phyloP scores from a whole-genome alignment of 2,797 vertebrate species.

The Phalanger gymnotis region DNA sequence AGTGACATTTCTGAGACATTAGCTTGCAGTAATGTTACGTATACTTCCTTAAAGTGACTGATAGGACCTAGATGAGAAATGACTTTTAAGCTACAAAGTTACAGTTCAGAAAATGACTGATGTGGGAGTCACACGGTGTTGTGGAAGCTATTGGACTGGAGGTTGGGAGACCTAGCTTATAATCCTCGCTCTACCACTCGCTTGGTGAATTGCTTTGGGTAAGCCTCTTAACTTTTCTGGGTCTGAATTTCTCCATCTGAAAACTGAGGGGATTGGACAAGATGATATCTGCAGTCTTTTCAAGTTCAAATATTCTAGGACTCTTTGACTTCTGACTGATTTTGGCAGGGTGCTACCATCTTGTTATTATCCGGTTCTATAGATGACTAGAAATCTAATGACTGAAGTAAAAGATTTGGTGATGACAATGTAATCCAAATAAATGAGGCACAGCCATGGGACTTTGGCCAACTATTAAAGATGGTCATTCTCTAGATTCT shows the following conservation, averaged over 20 bases:
- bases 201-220: neutral
- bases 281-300: neutral
- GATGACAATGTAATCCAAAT: neutral
- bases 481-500: neutral
- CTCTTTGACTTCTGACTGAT: neutral
- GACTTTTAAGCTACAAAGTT: constrained; percentile 34
- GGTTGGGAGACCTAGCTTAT: neutral
- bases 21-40: neutral
- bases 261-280: neutral
- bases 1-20: constrained; percentile 2
- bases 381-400: neutral
- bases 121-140: neutral
- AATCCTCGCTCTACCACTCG: neutral
- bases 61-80: constrained; percentile 58
- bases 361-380: neutral
- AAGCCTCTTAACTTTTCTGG: constrained; percentile 15
- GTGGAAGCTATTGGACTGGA: neutral
- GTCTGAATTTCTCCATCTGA: neutral
- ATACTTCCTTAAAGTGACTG: neutral
- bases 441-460: neutral
- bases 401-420: neutral
- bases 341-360: neutral
- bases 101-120: constrained; percentile 54
- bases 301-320: neutral
- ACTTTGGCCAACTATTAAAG: neutral